Evolutionary conservation across 2,113 vertebrate species (phyloP), one percentile per base, ranked within the genome.

Genomic region (Barbus barbus): DNA sequence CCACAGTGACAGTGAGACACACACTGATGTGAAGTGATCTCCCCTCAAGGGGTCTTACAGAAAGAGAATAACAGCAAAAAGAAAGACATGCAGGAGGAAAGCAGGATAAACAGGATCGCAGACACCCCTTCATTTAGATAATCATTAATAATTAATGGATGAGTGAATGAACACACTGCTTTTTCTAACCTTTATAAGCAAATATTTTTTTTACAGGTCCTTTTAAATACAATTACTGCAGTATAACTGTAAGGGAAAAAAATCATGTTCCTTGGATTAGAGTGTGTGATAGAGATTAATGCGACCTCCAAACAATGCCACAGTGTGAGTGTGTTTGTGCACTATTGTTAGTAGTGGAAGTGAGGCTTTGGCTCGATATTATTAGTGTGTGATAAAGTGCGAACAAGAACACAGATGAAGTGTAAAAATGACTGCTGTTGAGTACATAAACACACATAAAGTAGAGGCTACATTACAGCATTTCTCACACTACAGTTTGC

Each of bases 41-140:
- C 75, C 41, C 53, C 84, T 69, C 28, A 65, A 79, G 71, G 69
- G 83, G 44, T 85, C 41, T 77, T 58, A 12, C 4, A 14, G 28
- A 78, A 46, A 60, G 36, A 13, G 26, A 60, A 36, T 33, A 22
- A 58, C 2, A 53, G 31, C 24, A 56, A 24, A 51, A 48, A 31
- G 75, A n/a, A 67, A 61, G 38, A 28, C 28, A 53, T 56, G 44
- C 46, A 46, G n/a, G 16, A 24, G 26, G 74, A 4, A 31, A 63
- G 58, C 48, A 60, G 65, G 28, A 75, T 48, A 81, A 81, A 76
- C 86, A 87, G 86, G 81, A 83, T 72, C 73, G 9, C 18, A 73
- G 87, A 83, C 83, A 91, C 83, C 90, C 87, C 89, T 88, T 89
- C 83, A 85, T 84, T 83, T 11, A 60, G 56, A 79, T 87, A 79